A percentile compares a stretch with the other conserved stretches of the same genome.
These are phyloP conservation scores for Vombatus ursinus DNA, from an alignment of 2,113 vertebrate genomes.

Conservation along the genomic window DNA sequence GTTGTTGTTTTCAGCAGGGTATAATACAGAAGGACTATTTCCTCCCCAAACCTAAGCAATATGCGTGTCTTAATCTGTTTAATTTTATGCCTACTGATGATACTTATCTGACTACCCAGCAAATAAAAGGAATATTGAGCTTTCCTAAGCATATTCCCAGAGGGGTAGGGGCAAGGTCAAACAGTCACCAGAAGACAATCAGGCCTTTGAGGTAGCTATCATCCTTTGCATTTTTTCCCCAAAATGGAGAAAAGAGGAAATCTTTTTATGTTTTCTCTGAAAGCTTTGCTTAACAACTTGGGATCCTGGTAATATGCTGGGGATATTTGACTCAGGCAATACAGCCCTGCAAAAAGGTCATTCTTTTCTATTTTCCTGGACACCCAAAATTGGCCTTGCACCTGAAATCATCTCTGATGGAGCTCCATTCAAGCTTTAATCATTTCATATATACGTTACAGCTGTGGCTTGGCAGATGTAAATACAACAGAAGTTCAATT, in stretches of 20 bases:
- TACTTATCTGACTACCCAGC: neutral
- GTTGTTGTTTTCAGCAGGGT: neutral
- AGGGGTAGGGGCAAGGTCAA: neutral
- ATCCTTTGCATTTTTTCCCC: neutral
- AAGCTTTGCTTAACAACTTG: slow-evolving; percentile 10
- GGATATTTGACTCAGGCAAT: neutral
- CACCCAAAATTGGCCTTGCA: slow-evolving; percentile 42
- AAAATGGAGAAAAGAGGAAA: slow-evolving; percentile 10
- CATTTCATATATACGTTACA: slow-evolving; percentile 75
- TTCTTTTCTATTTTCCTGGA: slow-evolving; percentile 37
- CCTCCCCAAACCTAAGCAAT: neutral
- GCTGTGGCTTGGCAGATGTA: slow-evolving; percentile 74
- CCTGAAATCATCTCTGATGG: slow-evolving; percentile 27
- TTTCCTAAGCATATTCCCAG: slow-evolving; percentile 1
- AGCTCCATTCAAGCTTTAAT: slow-evolving; percentile 68
- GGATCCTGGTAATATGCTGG: slow-evolving; percentile 23
- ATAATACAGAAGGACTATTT: neutral
- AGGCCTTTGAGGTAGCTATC: neutral
- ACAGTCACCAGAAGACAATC: neutral
- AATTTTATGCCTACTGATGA: neutral
- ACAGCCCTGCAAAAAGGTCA: neutral
- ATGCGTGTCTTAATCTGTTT: neutral
- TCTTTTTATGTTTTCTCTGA: neutral
- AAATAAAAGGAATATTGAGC: slow-evolving; percentile 1
- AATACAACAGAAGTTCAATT: slow-evolving; percentile 72